Percentiles rank a stretch among this genome's conserved stretches.
Conservation (phyloP, 2,888 invertebrate genomes). For the Apodemia duryi region DNA sequence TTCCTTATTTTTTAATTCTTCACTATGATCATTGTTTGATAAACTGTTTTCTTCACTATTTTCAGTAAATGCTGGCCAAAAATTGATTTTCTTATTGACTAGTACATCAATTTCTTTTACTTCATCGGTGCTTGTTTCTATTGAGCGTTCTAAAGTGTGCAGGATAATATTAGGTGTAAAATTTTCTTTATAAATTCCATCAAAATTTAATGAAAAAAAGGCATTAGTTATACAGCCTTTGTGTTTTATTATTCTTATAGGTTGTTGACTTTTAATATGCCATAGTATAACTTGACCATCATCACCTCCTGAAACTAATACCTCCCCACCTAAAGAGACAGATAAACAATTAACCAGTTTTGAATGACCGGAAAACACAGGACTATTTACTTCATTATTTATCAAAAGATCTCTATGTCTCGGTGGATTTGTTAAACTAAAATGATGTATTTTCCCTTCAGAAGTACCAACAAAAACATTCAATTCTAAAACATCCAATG, state of each 20-base stretch:
- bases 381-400: constrained; percentile 67
- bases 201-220: constrained; percentile 80
- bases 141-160: constrained; percentile 81
- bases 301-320: constrained; percentile 86
- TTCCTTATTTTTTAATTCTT: constrained; percentile 46
- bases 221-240: constrained; percentile 88
- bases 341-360: constrained; percentile 85
- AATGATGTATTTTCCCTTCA: constrained; percentile 84
- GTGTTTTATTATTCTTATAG: constrained; percentile 83
- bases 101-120: constrained; percentile 64
- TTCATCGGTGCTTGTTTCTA: constrained; percentile 74
- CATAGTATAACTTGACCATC: constrained; percentile 88
- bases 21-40: constrained; percentile 42
- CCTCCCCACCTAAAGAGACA: constrained; percentile 84
- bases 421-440: constrained; percentile 83
- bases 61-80: constrained; percentile 52
- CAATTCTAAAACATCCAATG: constrained; percentile 84
- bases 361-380: constrained; percentile 83
- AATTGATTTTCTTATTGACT: constrained; percentile 53
- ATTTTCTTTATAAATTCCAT: constrained; percentile 79
- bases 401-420: constrained; percentile 83
- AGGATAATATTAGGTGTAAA: constrained; percentile 78
- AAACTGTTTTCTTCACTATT: constrained; percentile 34
- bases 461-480: constrained; percentile 86
- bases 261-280: constrained; percentile 88